phyloP scores from a whole-genome alignment of 35 echinoderm and acorn worm genomes.

The Hemicentrotus pulcherrimus region DNA sequence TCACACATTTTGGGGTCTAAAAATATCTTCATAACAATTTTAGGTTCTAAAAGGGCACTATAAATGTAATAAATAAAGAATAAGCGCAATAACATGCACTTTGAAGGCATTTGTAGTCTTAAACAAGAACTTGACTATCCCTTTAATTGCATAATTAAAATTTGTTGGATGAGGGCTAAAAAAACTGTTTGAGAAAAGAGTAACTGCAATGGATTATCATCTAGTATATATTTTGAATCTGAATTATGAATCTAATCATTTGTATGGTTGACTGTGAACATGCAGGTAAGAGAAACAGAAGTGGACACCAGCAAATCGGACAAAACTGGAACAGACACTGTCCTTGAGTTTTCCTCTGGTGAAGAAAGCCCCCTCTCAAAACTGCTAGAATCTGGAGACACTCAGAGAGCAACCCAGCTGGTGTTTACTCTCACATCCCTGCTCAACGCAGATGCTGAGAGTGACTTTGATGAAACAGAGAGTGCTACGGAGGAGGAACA shows the following conservation, averaged over 20 bases:
- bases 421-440: slow-evolving; percentile 80
- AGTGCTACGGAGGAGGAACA: slow-evolving; percentile 20
- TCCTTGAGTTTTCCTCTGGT: slow-evolving; percentile 51
- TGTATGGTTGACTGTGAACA: not conserved
- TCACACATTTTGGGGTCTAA: no score
- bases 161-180: no score
- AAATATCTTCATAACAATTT: no score
- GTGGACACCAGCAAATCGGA: slow-evolving; percentile 17
- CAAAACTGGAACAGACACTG: not conserved
- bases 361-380: slow-evolving; percentile 66
- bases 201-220: no score
- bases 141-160: no score
- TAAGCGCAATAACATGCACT: no score
- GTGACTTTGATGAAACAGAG: slow-evolving; percentile 12
- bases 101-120: no score
- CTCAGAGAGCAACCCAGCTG: slow-evolving; percentile 81
- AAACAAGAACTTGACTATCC: no score
- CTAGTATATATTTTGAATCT: no score
- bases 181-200: no score
- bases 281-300: slow-evolving; percentile 16
- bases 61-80: no score
- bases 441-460: slow-evolving; percentile 80
- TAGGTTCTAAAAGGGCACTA: no score
- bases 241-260: not conserved
- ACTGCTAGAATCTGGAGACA: slow-evolving; percentile 67